Evolutionary conservation across 2,797 vertebrate genomes (phyloP).

Genomic region (Knipowitschia caucasica): DNA sequence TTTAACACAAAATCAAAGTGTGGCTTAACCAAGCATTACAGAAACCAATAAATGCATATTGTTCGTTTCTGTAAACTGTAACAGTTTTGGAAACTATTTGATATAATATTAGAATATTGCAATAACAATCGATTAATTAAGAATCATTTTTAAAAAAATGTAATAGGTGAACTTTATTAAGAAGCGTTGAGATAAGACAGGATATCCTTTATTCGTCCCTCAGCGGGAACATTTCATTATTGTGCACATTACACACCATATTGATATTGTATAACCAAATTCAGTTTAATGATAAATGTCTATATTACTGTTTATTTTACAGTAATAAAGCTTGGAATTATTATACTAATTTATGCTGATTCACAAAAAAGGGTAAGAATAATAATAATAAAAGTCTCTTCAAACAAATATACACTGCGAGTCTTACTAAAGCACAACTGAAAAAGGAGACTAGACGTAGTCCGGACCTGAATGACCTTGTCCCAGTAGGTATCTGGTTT

Average conservation of each 20-base stretch:
- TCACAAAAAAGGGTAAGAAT: neutral
- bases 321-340: too few relatives aligned
- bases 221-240: neutral
- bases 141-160: too few relatives aligned
- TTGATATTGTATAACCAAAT: too few relatives aligned
- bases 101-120: too few relatives aligned
- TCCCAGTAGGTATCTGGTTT: neutral
- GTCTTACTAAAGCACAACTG: neutral
- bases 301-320: too few relatives aligned
- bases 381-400: slow-evolving; percentile 2
- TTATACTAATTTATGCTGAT: neutral
- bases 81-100: neutral
- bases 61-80: neutral
- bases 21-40: slow-evolving; percentile 4
- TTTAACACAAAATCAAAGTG: slow-evolving; percentile 7
- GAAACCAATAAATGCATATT: slow-evolving; percentile 2
- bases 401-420: neutral
- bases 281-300: too few relatives aligned
- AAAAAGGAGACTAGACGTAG: neutral
- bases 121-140: too few relatives aligned
- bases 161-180: too few relatives aligned
- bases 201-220: too few relatives aligned
- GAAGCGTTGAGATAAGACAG: too few relatives aligned
- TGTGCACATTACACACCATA: too few relatives aligned
- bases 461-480: slow-evolving; percentile 22